A percentile compares a stretch with the other conserved stretches of the same genome.
phyloP scores from a whole-genome alignment of 1,140 invertebrate species.

The Drosophila yakuba region DNA sequence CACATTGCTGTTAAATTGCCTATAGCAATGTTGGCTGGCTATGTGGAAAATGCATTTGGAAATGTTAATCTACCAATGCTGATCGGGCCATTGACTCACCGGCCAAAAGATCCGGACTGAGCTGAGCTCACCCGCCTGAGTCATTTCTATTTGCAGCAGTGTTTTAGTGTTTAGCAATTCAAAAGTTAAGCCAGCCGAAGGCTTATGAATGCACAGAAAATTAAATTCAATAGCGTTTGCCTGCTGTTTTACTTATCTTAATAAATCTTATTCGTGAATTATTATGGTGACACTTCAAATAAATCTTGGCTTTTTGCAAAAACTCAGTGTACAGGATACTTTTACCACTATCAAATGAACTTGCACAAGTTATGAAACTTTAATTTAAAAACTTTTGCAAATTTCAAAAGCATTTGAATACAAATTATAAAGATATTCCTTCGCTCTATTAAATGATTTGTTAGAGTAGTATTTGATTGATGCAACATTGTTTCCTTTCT shows the following conservation, averaged over 20 bases:
- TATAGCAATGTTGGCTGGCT: slow-evolving; percentile 20
- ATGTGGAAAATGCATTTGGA: slow-evolving; percentile 48
- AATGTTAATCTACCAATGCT: slow-evolving; percentile 20
- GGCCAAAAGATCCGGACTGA: slow-evolving; percentile 19
- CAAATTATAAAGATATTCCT: no score
- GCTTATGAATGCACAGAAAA: slow-evolving; percentile 58
- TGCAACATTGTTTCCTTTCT: not conserved
- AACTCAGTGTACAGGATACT: no score
- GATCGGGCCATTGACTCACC: slow-evolving; percentile 67
- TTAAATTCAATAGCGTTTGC: not conserved
- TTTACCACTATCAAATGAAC: no score
- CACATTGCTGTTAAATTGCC: slow-evolving; percentile 38
- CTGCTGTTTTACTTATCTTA: not conserved
- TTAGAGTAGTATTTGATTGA: no score
- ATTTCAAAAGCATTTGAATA: no score
- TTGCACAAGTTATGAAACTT: no score
- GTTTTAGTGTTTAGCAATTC: slow-evolving; percentile 40
- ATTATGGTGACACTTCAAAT: no score
- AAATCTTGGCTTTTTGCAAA: no score
- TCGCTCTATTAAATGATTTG: no score
- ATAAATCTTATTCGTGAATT: not conserved
- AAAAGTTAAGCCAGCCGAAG: slow-evolving; percentile 42
- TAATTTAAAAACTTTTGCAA: no score
- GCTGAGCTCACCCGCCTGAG: slow-evolving; percentile 60
- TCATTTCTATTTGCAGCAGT: slow-evolving; percentile 38